These are phyloP conservation scores for Metalampra italica DNA, from an alignment of 2,888 invertebrate genomes.

Conservation along the genomic window DNA sequence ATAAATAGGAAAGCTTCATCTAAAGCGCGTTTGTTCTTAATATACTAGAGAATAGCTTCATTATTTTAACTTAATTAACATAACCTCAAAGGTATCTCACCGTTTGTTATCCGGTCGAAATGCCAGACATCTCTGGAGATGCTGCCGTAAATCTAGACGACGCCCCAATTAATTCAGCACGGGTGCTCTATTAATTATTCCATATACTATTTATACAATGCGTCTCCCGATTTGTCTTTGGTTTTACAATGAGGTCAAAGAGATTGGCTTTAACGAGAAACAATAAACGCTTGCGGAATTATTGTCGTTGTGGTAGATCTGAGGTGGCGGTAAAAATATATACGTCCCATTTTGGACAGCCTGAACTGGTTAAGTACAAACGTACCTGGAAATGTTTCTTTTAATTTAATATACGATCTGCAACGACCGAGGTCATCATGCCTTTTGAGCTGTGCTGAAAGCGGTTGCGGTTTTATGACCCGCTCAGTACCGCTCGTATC, in stretches of 20 bases:
- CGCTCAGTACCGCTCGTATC: conserved; percentile 39
- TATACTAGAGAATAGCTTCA: no score
- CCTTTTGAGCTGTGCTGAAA: conserved; percentile 29
- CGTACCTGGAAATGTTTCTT: conserved; percentile 30
- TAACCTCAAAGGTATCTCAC: conserved; percentile 4
- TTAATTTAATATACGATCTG: conserved; percentile 19
- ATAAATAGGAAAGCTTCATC: no score
- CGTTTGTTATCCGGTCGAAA: conserved; percentile 18
- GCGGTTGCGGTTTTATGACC: conserved; percentile 43
- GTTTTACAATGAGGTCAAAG: conserved; percentile 5
- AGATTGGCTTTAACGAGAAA: not conserved
- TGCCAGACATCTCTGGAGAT: conserved; percentile 10
- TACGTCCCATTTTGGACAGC: conserved; percentile 2
- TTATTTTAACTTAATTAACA: not conserved
- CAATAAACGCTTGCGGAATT: not conserved
- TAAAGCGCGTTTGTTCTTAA: no score
- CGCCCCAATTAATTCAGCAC: conserved; percentile 23
- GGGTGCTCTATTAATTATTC: conserved; percentile 26
- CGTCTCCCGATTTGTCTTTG: conserved; percentile 11
- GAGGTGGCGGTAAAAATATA: conserved; percentile 4
- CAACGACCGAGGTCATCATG: not conserved
- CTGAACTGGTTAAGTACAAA: conserved; percentile 2
- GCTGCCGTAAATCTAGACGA: conserved; percentile 21
- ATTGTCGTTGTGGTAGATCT: not conserved
- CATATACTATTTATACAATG: conserved; percentile 12